Evolutionary conservation across 64 coral and sea anemone species (phyloP).

Genomic region (Cladopsammia gracilis): DNA sequence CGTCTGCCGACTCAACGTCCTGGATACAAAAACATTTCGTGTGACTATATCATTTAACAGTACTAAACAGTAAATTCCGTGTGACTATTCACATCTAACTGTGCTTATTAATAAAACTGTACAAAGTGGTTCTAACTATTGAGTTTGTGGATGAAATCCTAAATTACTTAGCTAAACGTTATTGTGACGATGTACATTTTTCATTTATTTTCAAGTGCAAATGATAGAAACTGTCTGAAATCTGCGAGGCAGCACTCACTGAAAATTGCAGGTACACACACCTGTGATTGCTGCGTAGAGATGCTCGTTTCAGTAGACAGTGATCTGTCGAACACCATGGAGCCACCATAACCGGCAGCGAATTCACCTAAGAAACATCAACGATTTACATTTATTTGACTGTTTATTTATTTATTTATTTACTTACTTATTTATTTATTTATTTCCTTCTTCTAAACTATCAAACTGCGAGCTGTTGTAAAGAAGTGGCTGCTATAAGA

Average conservation of each 20-base stretch:
- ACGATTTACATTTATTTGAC: background rate
- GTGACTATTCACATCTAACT: background rate
- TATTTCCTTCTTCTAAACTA: too few species aligned
- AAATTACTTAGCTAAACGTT: too few species aligned
- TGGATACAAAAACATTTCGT: background rate
- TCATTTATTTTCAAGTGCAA: too few species aligned
- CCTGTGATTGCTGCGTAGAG: constrained; percentile 17
- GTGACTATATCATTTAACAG: background rate
- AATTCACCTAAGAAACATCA: background rate
- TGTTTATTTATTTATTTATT: too few species aligned
- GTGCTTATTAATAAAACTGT: too few species aligned
- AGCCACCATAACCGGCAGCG: background rate
- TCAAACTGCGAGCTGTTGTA: too few species aligned
- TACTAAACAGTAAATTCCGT: background rate
- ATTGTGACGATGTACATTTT: too few species aligned
- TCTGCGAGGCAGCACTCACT: background rate
- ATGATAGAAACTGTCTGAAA: too few species aligned
- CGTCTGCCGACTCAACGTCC: background rate
- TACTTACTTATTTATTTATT: too few species aligned
- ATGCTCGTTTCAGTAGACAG: background rate
- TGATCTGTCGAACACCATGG: constrained; percentile 1
- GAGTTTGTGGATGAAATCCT: too few species aligned
- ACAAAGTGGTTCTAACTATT: too few species aligned
- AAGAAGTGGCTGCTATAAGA: too few species aligned
- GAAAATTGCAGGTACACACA: background rate